Evolutionary conservation across 2,797 vertebrate species (phyloP).

Genomic region (Neosalanx taihuensis): DNA sequence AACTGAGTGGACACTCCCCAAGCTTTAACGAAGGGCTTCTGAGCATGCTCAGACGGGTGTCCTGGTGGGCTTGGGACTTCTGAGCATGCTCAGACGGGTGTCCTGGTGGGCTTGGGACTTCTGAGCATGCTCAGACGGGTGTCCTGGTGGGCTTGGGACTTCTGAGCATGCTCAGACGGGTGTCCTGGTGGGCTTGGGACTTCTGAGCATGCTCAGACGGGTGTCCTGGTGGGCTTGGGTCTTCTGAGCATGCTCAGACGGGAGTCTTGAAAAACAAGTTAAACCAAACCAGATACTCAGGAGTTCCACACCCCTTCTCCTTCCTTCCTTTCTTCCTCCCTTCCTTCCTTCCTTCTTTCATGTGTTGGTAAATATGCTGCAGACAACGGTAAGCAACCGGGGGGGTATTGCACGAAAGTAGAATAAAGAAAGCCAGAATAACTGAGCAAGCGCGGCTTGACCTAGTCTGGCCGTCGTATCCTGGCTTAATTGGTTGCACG

Average conservation of each 20-base stretch:
- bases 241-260: conserved; percentile 10
- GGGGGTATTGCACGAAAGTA: neutral
- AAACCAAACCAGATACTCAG: conserved; percentile 34
- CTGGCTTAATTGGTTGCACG: too few relatives aligned
- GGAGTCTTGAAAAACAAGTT: conserved; percentile 42
- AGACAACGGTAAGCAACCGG: neutral
- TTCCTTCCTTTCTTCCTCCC: neutral
- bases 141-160: conserved; percentile 25
- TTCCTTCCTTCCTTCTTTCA: neutral
- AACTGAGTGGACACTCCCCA: conserved; percentile 24
- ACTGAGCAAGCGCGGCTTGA: too few relatives aligned
- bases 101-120: neutral
- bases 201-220: conserved; percentile 28
- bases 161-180: conserved; percentile 11
- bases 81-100: conserved; percentile 12
- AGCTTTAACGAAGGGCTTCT: conserved; percentile 36
- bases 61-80: conserved; percentile 20
- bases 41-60: conserved; percentile 34
- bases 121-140: conserved; percentile 33
- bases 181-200: conserved; percentile 27
- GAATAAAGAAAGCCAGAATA: too few relatives aligned
- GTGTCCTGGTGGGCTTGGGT: conserved; percentile 30
- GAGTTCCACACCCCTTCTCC: neutral
- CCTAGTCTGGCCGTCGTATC: too few relatives aligned
- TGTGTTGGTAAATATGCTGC: neutral